Evolutionary conservation across 1,140 invertebrate genomes (phyloP).

Genomic region (Diabrotica virgifera): DNA sequence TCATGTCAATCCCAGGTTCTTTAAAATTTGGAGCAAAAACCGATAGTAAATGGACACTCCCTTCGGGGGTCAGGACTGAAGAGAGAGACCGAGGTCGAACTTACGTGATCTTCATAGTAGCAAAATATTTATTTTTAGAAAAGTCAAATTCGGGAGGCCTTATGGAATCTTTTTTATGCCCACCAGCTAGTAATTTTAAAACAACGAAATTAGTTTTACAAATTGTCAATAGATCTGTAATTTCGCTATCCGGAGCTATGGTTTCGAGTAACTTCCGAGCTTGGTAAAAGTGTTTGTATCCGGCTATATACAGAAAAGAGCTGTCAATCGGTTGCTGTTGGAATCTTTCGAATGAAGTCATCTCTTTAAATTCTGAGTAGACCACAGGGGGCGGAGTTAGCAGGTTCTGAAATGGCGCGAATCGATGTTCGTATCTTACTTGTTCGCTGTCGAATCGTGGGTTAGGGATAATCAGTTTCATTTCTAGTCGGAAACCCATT

Average conservation of each 20-base stretch:
- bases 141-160: conserved; percentile 89
- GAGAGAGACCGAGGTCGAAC: no score
- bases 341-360: conserved; percentile 55
- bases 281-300: conserved; percentile 89
- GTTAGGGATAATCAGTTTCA: conserved; percentile 70
- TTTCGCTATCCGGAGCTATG: conserved; percentile 78
- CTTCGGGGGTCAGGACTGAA: no score
- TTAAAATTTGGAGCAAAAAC: no score
- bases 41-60: no score
- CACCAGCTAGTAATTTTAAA: conserved; percentile 84
- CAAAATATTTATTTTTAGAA: conserved; percentile 82
- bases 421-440: conserved; percentile 91
- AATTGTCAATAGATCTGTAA: conserved; percentile 73
- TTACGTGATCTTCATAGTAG: conserved; percentile 71
- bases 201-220: conserved; percentile 95
- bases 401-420: conserved; percentile 82
- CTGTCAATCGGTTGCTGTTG: conserved; percentile 47
- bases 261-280: conserved; percentile 80
- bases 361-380: conserved; percentile 48
- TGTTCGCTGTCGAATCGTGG: conserved; percentile 90
- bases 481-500: conserved; percentile 68
- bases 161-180: conserved; percentile 85
- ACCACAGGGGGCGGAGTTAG: conserved; percentile 81
- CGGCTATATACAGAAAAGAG: conserved; percentile 68
- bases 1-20: no score